Conservation (phyloP, 30 jellyfish, hydroid and myxozoan genomes). For the Aurelia sp. region DNA sequence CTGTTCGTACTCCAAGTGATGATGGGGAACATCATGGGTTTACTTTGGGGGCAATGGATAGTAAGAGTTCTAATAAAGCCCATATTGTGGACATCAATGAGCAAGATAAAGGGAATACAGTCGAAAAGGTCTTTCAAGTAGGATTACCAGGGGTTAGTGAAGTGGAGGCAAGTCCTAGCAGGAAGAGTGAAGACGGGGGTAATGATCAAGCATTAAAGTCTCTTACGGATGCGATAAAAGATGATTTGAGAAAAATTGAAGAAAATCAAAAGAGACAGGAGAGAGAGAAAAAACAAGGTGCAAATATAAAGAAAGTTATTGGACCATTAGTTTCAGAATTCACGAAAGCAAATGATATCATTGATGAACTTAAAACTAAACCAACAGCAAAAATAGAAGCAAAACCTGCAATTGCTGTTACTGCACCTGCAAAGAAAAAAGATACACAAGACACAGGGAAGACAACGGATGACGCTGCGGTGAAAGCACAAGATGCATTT, state of each 20-base stretch:
- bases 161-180: not conserved
- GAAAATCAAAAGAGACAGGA: slow-evolving; percentile 43
- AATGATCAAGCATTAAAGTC: slow-evolving; percentile 76
- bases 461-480: slow-evolving; percentile 30
- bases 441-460: slow-evolving; percentile 2
- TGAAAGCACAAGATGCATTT: slow-evolving; percentile 75
- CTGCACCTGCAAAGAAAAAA: slow-evolving; percentile 32
- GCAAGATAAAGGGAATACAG: slow-evolving; percentile 12
- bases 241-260: slow-evolving; percentile 71
- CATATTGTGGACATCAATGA: slow-evolving; percentile 62
- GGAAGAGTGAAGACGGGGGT: slow-evolving; percentile 33
- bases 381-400: slow-evolving; percentile 7
- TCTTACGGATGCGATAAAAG: slow-evolving; percentile 85
- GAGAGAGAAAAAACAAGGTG: slow-evolving; percentile 46
- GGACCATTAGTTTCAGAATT: slow-evolving; percentile 45
- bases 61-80: slow-evolving; percentile 40
- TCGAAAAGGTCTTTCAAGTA: slow-evolving; percentile 66
- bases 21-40: slow-evolving; percentile 82
- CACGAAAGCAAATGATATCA: not conserved
- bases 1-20: slow-evolving; percentile 62
- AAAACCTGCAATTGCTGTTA: slow-evolving; percentile 8
- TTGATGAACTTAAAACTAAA: not conserved
- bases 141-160: slow-evolving; percentile 39
- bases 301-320: slow-evolving; percentile 27
- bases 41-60: slow-evolving; percentile 91